A percentile compares a stretch with the other conserved stretches of the same genome.
Evolutionary conservation across 2,888 invertebrate genomes (phyloP).

Genomic region (Blastobasis adustella): DNA sequence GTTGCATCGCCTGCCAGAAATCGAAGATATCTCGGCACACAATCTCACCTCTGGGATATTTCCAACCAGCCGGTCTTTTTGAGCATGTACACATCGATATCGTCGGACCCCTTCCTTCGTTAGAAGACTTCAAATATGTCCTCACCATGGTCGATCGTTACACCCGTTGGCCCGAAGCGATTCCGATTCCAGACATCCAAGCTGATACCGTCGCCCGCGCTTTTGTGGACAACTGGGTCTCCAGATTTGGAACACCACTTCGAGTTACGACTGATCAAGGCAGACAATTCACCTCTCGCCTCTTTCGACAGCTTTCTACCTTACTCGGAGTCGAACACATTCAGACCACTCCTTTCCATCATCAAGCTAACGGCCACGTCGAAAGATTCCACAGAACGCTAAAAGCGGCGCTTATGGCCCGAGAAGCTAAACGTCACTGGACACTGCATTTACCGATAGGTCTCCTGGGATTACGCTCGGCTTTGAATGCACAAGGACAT

Average conservation of each 20-base stretch:
- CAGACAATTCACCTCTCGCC: conserved; percentile 22
- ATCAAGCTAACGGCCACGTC: conserved; percentile 13
- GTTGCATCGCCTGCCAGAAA: conserved; percentile 13
- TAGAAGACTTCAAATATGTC: conserved; percentile 13
- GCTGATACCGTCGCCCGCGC: conserved; percentile 14
- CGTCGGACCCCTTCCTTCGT: conserved; percentile 16
- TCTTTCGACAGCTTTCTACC: conserved; percentile 18
- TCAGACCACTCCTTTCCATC: conserved; percentile 16
- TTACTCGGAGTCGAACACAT: conserved; percentile 10
- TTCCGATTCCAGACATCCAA: conserved; percentile 13
- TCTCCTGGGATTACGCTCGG: no score
- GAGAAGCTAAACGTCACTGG: no score
- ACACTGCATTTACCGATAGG: no score
- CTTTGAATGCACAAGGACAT: no score
- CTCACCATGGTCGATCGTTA: conserved; percentile 18
- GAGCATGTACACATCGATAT: conserved; percentile 17
- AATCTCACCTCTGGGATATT: conserved; percentile 5
- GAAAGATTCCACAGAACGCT: conserved; percentile 7
- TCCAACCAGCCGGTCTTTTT: conserved; percentile 10
- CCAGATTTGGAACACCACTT: conserved; percentile 13
- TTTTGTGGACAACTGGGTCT: conserved; percentile 14
- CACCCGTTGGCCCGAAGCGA: conserved; percentile 21
- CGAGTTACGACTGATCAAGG: conserved; percentile 16
- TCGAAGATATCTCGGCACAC: conserved; percentile 11
- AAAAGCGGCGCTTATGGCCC: conserved; percentile 6